Conservation (phyloP, 2,888 invertebrate species). For the Odontocerum albicorne region DNA sequence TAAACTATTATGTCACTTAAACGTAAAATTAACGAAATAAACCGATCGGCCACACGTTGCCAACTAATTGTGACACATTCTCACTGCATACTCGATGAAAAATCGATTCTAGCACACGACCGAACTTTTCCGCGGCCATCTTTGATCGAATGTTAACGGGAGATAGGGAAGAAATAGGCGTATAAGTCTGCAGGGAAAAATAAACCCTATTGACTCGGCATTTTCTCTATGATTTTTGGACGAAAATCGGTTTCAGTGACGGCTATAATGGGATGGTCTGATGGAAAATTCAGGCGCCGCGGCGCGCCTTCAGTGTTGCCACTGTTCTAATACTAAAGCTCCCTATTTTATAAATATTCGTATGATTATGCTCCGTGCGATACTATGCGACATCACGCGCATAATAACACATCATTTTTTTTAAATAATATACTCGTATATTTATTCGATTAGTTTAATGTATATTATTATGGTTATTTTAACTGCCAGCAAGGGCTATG, state of each 20-base stretch:
- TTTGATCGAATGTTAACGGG: constrained; percentile 30
- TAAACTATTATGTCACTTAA: constrained; percentile 4
- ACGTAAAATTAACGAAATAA: constrained; percentile 23
- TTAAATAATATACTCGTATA: no score
- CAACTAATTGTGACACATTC: constrained; percentile 25
- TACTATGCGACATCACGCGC: no score
- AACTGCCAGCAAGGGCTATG: no score
- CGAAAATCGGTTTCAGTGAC: constrained; percentile 6
- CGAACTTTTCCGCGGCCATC: constrained; percentile 32
- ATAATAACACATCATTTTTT: no score
- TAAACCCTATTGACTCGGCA: constrained; percentile 22
- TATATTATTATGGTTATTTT: no score
- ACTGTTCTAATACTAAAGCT: constrained; percentile 6
- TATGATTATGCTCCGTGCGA: no score
- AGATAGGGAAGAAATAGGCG: constrained; percentile 12
- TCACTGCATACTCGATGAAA: constrained; percentile 28
- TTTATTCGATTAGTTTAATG: no score
- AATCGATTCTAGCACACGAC: constrained; percentile 32
- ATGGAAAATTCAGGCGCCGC: constrained; percentile 11
- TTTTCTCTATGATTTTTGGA: constrained; percentile 15
- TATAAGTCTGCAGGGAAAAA: constrained; percentile 15
- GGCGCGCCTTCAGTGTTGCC: constrained; percentile 23
- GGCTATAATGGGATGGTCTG: constrained; percentile 24
- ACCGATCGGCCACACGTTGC: constrained; percentile 20
- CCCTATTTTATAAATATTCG: constrained; percentile 2